These are phyloP conservation scores for Petrophora chlorosata DNA, from an alignment of 2,888 invertebrate species.

Conservation along the genomic window DNA sequence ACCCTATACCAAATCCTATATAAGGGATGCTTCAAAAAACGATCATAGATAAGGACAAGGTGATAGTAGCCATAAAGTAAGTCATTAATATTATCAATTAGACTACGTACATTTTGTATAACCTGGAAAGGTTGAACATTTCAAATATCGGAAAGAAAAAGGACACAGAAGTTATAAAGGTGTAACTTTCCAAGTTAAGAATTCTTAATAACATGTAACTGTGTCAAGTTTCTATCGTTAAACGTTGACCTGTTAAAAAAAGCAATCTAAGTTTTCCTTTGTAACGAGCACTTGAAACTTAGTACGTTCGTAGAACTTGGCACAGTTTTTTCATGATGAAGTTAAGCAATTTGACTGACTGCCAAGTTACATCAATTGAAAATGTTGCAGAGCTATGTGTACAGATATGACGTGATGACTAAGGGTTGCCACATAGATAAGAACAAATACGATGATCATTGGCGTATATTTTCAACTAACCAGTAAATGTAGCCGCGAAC, in stretches of 20 bases:
- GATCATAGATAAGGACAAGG: constrained; percentile 78
- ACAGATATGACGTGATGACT: neutral
- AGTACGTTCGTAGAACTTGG: constrained; percentile 23
- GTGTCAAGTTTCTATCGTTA: constrained; percentile 22
- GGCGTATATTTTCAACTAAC: too few species aligned
- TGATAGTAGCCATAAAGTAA: constrained; percentile 75
- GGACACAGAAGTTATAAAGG: constrained; percentile 10
- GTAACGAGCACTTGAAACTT: constrained; percentile 22
- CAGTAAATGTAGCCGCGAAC: too few species aligned
- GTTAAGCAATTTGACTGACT: constrained; percentile 29
- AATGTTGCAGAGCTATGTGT: constrained; percentile 7
- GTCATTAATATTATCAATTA: constrained; percentile 59
- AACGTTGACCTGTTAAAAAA: constrained; percentile 21
- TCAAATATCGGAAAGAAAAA: constrained; percentile 11
- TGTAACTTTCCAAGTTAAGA: constrained; percentile 8
- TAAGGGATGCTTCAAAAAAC: constrained; percentile 65
- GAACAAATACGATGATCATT: too few species aligned
- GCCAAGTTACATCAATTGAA: constrained; percentile 22
- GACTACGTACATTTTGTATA: constrained; percentile 15
- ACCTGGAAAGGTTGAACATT: constrained; percentile 4
- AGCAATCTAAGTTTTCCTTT: constrained; percentile 24
- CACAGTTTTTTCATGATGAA: constrained; percentile 24
- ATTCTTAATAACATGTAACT: constrained; percentile 18
- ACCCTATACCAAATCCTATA: constrained; percentile 48
- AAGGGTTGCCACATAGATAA: too few species aligned